Conservation (phyloP, 2,797 vertebrate genomes). For the Parotocinclus haroldoi region DNA sequence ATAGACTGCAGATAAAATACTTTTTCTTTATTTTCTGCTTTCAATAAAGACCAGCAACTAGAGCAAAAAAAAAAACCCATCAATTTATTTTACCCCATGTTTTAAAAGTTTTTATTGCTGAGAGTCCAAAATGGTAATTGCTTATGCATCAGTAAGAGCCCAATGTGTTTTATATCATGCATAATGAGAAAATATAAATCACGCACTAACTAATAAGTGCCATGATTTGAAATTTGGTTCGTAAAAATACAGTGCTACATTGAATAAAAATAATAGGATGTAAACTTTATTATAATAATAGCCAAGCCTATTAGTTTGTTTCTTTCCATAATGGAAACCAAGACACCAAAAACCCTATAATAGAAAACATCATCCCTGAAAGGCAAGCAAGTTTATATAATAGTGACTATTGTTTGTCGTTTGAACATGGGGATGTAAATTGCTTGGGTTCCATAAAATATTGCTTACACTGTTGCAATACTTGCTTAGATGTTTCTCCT, state of each 20-base stretch:
- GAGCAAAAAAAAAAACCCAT: constrained; percentile 15
- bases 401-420: constrained; percentile 14
- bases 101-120: constrained; percentile 2
- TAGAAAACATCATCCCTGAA: neutral
- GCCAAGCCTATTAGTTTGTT: neutral
- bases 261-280: neutral
- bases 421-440: neutral
- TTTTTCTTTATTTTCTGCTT: constrained; percentile 16
- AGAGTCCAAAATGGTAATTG: constrained; percentile 21
- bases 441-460: neutral
- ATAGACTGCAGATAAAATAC: constrained; percentile 10
- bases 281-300: constrained; percentile 11
- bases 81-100: neutral
- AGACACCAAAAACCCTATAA: constrained; percentile 16
- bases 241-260: no score
- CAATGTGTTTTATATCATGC: constrained; percentile 22
- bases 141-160: neutral
- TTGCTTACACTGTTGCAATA: no score
- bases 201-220: constrained; percentile 1
- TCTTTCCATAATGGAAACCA: neutral
- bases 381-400: constrained; percentile 10
- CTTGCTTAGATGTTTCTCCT: no score
- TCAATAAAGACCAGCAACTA: constrained; percentile 7
- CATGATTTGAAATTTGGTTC: neutral
- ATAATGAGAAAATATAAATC: constrained; percentile 22